phyloP scores from a whole-genome alignment of 2,888 invertebrate genomes.

The Noctua janthina region DNA sequence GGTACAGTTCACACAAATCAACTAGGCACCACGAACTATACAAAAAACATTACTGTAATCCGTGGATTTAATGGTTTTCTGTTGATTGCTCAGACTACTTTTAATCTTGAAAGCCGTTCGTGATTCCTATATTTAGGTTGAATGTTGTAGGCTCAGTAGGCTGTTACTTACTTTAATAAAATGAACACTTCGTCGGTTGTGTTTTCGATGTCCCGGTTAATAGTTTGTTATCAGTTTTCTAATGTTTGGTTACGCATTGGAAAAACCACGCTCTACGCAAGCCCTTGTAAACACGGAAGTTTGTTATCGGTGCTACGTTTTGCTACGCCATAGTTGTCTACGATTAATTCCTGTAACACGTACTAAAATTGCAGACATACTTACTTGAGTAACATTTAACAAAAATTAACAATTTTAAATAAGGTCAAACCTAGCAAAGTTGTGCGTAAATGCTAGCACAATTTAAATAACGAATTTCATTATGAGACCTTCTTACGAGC shows the following conservation, averaged over 20 bases:
- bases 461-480: constrained; percentile 48
- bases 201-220: constrained; percentile 6
- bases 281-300: constrained; percentile 16
- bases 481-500: constrained; percentile 30
- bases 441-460: constrained; percentile 13
- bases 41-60: constrained; percentile 41
- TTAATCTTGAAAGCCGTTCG: constrained; percentile 49
- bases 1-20: constrained; percentile 49
- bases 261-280: constrained; percentile 17
- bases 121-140: constrained; percentile 31
- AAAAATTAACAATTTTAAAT: constrained; percentile 5
- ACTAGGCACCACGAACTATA: constrained; percentile 24
- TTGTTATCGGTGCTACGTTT: neutral
- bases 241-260: constrained; percentile 13
- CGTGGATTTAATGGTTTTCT: constrained; percentile 44
- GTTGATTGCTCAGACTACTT: constrained; percentile 34
- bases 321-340: neutral
- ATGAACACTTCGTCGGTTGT: neutral
- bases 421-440: constrained; percentile 25
- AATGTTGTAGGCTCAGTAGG: constrained; percentile 9
- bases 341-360: neutral
- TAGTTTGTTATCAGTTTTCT: constrained; percentile 7
- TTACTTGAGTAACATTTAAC: neutral
- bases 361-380: neutral
- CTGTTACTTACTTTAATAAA: constrained; percentile 1